These are phyloP conservation scores for Beris morrisii DNA, from an alignment of 2,888 invertebrate genomes.

Conservation along the genomic window DNA sequence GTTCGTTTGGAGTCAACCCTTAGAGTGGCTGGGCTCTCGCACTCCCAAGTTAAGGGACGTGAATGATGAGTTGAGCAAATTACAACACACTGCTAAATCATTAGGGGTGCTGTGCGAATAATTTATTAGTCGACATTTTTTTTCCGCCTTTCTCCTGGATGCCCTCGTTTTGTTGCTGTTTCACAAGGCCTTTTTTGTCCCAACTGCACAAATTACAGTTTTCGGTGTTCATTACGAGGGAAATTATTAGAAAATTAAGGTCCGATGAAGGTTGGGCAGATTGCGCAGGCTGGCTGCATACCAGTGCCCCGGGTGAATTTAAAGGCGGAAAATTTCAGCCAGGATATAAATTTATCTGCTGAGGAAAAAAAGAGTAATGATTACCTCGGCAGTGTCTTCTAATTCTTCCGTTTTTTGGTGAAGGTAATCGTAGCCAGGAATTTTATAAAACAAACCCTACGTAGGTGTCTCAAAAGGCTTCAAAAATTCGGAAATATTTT, in stretches of 20 bases:
- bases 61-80: constrained; percentile 39
- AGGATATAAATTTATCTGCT: too few relatives aligned
- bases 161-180: neutral
- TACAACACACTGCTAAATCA: constrained; percentile 38
- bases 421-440: too few relatives aligned
- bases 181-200: constrained; percentile 33
- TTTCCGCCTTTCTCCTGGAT: neutral
- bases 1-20: constrained; percentile 11
- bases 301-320: neutral
- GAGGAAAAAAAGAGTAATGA: too few relatives aligned
- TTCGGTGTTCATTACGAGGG: neutral
- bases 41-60: constrained; percentile 35
- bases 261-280: neutral
- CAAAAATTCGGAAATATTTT: too few relatives aligned
- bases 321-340: too few relatives aligned
- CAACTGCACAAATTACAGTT: constrained; percentile 37
- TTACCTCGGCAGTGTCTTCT: too few relatives aligned
- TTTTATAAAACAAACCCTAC: too few relatives aligned
- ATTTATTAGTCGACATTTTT: constrained; percentile 29
- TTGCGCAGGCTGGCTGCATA: neutral
- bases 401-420: too few relatives aligned
- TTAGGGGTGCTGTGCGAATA: constrained; percentile 37
- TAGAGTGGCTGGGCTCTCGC: constrained; percentile 1
- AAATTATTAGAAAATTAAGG: constrained; percentile 21
- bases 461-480: too few relatives aligned